phyloP scores from a whole-genome alignment of 2,888 invertebrate species.

The Caenorhabditis panamensis region DNA sequence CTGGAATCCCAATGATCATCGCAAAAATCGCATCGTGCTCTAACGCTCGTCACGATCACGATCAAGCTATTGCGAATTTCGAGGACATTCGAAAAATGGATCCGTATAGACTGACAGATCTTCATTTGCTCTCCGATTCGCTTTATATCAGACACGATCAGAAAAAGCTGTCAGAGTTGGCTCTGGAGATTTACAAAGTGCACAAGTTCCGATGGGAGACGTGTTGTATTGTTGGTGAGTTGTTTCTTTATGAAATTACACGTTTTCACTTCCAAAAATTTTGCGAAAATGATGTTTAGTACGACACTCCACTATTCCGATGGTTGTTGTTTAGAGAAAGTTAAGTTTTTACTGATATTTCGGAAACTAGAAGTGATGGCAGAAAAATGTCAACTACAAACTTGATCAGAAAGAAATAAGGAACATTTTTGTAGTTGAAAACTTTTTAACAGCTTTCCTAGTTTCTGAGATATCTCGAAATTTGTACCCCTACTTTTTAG shows the following conservation, averaged over 20 bases:
- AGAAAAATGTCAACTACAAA: too few species aligned
- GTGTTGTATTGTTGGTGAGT: slow-evolving; percentile 89
- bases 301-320: too few species aligned
- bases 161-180: slow-evolving; percentile 92
- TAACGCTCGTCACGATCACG: slow-evolving; percentile 73
- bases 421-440: too few species aligned
- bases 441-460: too few species aligned
- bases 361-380: too few species aligned
- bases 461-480: too few species aligned
- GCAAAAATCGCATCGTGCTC: slow-evolving; percentile 90
- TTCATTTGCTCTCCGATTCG: slow-evolving; percentile 96
- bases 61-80: slow-evolving; percentile 83
- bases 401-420: too few species aligned
- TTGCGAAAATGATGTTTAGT: background rate
- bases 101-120: slow-evolving; percentile 92
- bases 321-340: too few species aligned
- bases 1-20: slow-evolving; percentile 90
- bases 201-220: slow-evolving; percentile 98
- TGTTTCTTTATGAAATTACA: slow-evolving; percentile 86
- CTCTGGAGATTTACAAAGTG: slow-evolving; percentile 93
- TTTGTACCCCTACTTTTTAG: too few species aligned
- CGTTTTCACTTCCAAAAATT: slow-evolving; percentile 65
- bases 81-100: slow-evolving; percentile 90
- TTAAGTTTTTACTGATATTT: too few species aligned
- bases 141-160: slow-evolving; percentile 87